Evolutionary conservation across 1,140 invertebrate species (phyloP).

Genomic region (Heterodera schachtii): DNA sequence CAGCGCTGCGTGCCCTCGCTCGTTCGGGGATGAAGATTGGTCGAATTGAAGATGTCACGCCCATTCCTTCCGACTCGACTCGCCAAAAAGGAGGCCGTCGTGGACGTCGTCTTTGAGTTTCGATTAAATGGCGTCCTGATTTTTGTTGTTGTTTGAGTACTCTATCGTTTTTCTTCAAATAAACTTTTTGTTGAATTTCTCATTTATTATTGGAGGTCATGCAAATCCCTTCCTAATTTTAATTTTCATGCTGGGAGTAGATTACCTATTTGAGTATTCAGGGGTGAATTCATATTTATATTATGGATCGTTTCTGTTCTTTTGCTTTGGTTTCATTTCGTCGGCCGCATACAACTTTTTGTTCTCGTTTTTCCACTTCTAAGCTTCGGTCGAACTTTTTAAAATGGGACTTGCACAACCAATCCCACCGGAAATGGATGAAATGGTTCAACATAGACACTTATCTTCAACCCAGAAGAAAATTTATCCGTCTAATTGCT

Average conservation of each 20-base stretch:
- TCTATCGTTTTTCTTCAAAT: background rate
- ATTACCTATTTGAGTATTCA: too few species aligned
- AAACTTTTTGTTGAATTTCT: too few species aligned
- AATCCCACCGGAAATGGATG: background rate
- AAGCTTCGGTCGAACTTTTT: background rate
- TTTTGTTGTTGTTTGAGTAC: conserved; percentile 24
- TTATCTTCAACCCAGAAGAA: background rate
- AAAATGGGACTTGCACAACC: background rate
- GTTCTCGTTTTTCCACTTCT: background rate
- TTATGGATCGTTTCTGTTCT: background rate
- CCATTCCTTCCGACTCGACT: conserved; percentile 96
- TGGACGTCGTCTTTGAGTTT: conserved; percentile 90
- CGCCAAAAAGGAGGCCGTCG: conserved; percentile 98
- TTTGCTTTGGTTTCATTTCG: background rate
- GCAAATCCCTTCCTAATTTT: too few species aligned
- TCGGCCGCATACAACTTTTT: background rate
- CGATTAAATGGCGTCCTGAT: background rate
- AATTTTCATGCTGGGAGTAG: too few species aligned
- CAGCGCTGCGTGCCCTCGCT: conserved; percentile 91
- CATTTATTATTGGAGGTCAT: too few species aligned
- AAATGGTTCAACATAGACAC: conserved; percentile 6
- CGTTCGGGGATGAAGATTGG: conserved; percentile 99
- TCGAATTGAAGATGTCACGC: conserved; percentile 96
- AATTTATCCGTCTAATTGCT: background rate
- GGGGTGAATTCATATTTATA: background rate